Base-by-base conservation (phyloP, 2,888 invertebrate species). In the Hecatera dysodea region DNA sequence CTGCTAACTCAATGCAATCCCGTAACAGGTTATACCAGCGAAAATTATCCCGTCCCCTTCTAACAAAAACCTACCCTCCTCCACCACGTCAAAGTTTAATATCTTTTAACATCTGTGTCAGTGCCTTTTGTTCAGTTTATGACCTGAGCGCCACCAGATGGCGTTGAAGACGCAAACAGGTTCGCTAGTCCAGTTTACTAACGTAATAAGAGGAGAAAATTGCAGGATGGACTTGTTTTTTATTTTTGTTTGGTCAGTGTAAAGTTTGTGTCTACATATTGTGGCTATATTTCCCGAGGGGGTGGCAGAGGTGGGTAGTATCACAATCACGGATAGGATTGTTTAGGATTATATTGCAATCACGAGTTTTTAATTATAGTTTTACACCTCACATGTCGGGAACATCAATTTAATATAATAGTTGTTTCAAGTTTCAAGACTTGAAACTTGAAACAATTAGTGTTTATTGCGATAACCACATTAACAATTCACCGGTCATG, bases 81-180 rank as follows among this genome's bases (percentile, higher is more conserved):
- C n/a, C 33, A 0, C 2, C 1, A 27, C 15, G 7, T 50, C 39
- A 76, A 27, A 73, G 74, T 60, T 24, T 46, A 70, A 6, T 52
- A 73, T 82, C 19, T 24, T 6, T 22, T 27, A n/a, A 33, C 39
- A 52, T 39, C 42, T 60, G 44, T 46, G 29, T 61, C 22, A 50
- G 36, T 24, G 48, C 0, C 29, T 67, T 55, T 78, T 59, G 62
- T 67, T 44, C 53, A 57, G 27, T 73, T 80, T 82, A 72, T 52
- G 61, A 67, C 33, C 6, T 59, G 48, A 59, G 44, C 57, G 36
- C 48, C 61, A 56, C 50, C 79, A 82, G 80, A 73, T 78, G 79
- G 46, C 56, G 73, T 42, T 69, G 65, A 29, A 48, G 44, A 66
- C 70, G 65, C 80, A 57, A 44, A 52, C 59, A 57, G 69, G 59